These are phyloP conservation scores for Dolichallabes microphthalmus DNA, from an alignment of 2,113 vertebrate genomes.

Conservation along the genomic window DNA sequence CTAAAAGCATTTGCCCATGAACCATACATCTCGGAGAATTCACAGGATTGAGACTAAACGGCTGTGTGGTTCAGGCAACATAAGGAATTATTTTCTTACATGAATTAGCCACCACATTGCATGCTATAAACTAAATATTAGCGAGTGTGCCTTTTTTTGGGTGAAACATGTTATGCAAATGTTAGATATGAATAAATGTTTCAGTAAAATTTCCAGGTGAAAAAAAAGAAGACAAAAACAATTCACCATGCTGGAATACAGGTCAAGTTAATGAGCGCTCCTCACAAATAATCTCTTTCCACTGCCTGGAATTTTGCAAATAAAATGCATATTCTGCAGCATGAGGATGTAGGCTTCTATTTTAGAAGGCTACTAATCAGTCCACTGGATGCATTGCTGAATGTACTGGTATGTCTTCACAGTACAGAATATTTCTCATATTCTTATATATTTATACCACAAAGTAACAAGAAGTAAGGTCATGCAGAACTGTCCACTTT, in stretches of 20 bases:
- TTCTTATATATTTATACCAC: not conserved
- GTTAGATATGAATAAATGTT: not conserved
- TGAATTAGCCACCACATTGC: too few relatives aligned
- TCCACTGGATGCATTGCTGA: not conserved
- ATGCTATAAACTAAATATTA: too few relatives aligned
- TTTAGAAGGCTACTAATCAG: not conserved
- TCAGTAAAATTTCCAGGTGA: not conserved
- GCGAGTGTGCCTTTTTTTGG: too few relatives aligned
- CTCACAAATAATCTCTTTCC: not conserved
- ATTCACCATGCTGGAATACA: not conserved
- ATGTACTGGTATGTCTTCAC: not conserved
- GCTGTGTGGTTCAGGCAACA: too few relatives aligned
- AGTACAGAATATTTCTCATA: not conserved
- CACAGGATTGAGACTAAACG: too few relatives aligned
- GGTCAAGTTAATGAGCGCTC: not conserved
- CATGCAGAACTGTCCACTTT: not conserved
- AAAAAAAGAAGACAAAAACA: not conserved
- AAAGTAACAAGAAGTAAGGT: not conserved
- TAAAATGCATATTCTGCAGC: not conserved
- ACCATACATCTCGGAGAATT: too few relatives aligned
- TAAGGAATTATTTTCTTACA: too few relatives aligned
- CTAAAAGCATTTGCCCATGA: too few relatives aligned
- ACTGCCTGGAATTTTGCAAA: not conserved
- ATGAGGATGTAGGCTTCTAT: not conserved
- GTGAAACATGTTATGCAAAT: too few relatives aligned